Conservation (phyloP, 1,140 invertebrate species). For the Nylanderia fulva region DNA sequence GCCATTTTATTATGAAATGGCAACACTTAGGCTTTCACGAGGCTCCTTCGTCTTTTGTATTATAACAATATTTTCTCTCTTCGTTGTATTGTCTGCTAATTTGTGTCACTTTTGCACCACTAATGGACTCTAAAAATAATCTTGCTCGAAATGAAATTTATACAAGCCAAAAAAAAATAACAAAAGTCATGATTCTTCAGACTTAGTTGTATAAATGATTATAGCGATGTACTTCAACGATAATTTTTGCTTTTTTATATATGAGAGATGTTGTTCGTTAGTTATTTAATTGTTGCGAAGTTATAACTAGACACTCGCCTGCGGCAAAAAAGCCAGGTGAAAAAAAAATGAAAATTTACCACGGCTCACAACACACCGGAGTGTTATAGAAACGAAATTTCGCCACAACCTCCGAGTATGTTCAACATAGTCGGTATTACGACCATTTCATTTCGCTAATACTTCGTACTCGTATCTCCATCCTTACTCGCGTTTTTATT, state of each 20-base stretch:
- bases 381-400: slow-evolving; percentile 69
- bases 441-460: slow-evolving; percentile 73
- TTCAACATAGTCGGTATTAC: slow-evolving; percentile 74
- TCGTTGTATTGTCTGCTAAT: slow-evolving; percentile 73
- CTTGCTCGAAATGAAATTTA: not conserved
- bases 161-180: not conserved
- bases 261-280: slow-evolving; percentile 5
- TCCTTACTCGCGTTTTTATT: slow-evolving; percentile 72
- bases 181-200: not conserved
- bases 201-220: not conserved
- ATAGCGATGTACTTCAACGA: not conserved
- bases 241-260: slow-evolving; percentile 8
- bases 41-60: slow-evolving; percentile 44
- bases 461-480: slow-evolving; percentile 61
- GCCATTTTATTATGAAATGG: slow-evolving; percentile 80
- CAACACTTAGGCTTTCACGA: slow-evolving; percentile 54
- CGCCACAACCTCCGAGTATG: slow-evolving; percentile 68
- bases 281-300: slow-evolving; percentile 51
- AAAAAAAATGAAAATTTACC: slow-evolving; percentile 70
- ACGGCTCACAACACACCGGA: slow-evolving; percentile 38
- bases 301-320: slow-evolving; percentile 55
- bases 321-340: slow-evolving; percentile 11
- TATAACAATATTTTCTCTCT: slow-evolving; percentile 79
- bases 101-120: slow-evolving; percentile 67
- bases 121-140: slow-evolving; percentile 25